Evolutionary conservation across 2,888 invertebrate species (phyloP).

Genomic region (Agonopterix alstromeriana): DNA sequence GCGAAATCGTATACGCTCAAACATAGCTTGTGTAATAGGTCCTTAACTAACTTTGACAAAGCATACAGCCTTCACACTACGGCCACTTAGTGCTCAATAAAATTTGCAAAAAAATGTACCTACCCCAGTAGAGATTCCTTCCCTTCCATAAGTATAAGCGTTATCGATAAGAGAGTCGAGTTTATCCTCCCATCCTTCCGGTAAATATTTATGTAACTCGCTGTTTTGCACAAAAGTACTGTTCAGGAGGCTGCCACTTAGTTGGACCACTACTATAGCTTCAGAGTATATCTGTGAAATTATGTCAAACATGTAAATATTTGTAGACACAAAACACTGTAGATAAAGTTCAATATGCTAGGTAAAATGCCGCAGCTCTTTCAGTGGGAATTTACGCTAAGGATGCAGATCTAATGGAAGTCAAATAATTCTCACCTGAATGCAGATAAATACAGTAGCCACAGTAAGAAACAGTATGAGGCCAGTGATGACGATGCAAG

Average conservation of each 20-base stretch:
- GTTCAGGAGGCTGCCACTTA: conserved; percentile 92
- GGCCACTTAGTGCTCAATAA: no score
- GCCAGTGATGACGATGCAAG: conserved; percentile 90
- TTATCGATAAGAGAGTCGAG: conserved; percentile 94
- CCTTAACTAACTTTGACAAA: no score
- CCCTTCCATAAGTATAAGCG: conserved; percentile 94
- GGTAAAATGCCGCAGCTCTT: no score
- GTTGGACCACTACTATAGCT: conserved; percentile 92
- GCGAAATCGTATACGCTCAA: no score
- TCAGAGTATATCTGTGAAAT: conserved; percentile 90
- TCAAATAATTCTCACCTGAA: conserved; percentile 79
- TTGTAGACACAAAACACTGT: no score
- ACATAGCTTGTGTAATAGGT: no score
- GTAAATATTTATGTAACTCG: conserved; percentile 88
- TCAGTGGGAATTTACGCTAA: no score
- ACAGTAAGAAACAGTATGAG: conserved; percentile 87
- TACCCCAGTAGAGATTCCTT: conserved; percentile 92
- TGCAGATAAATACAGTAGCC: conserved; percentile 87
- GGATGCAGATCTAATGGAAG: no score
- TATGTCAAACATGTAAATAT: background rate
- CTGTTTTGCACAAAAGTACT: conserved; percentile 93
- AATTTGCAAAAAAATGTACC: conserved; percentile 25
- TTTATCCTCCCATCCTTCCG: conserved; percentile 89
- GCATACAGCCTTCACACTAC: no score
- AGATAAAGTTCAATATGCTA: no score